These are phyloP conservation scores for Drosophila multiciliata DNA, from an alignment of 2,888 invertebrate genomes.

Conservation along the genomic window DNA sequence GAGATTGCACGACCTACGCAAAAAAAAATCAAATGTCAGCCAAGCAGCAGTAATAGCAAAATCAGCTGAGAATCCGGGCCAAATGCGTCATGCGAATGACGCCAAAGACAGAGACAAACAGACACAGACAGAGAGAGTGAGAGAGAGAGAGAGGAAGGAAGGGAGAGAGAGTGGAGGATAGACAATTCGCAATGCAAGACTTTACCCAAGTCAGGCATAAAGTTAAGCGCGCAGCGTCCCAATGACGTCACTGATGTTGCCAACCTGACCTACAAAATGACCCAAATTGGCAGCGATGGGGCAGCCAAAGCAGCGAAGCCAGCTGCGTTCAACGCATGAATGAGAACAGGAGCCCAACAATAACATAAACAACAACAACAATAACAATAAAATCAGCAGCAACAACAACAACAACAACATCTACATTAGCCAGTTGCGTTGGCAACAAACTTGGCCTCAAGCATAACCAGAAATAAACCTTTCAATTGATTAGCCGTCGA, in stretches of 20 bases:
- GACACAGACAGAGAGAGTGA: neutral
- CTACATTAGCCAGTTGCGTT: constrained; percentile 25
- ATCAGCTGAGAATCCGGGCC: constrained; percentile 14
- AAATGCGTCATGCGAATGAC: constrained; percentile 65
- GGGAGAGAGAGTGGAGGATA: neutral
- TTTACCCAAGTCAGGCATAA: neutral
- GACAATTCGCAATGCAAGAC: constrained; percentile 2
- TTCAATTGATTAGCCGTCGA: constrained; percentile 55
- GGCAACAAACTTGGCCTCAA: constrained; percentile 51
- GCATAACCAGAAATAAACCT: constrained; percentile 50
- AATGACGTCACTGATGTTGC: constrained; percentile 62
- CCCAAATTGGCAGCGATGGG: constrained; percentile 39
- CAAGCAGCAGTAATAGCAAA: constrained; percentile 2
- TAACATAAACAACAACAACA: constrained; percentile 19
- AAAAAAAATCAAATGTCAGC: constrained; percentile 13
- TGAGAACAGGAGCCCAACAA: constrained; percentile 28
- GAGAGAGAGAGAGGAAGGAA: neutral
- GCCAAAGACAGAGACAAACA: neutral
- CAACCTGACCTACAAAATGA: constrained; percentile 66
- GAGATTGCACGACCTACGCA: constrained; percentile 48
- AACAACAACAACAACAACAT: constrained; percentile 20
- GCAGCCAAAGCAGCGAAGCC: neutral
- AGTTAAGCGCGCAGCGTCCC: constrained; percentile 20
- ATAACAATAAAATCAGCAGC: neutral
- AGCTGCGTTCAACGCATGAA: constrained; percentile 41